These are phyloP conservation scores for Trematomus loennbergii DNA, from an alignment of 2,113 vertebrate species.

Conservation along the genomic window DNA sequence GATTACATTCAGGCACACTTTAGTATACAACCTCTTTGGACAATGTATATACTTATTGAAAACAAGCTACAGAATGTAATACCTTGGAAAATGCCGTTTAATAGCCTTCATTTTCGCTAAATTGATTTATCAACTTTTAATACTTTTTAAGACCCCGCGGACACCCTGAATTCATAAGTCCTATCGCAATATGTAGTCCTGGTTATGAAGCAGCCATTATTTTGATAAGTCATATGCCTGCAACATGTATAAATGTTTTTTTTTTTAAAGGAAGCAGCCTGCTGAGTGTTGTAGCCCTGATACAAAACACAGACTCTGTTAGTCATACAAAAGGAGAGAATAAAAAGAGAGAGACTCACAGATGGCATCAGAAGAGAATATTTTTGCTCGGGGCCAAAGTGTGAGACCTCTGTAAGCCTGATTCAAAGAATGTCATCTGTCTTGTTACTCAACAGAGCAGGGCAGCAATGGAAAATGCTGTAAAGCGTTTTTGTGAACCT, in stretches of 20 bases:
- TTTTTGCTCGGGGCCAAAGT: conserved; percentile 52
- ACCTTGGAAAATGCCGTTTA: too few species aligned
- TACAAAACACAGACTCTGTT: conserved; percentile 9
- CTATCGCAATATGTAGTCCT: neutral
- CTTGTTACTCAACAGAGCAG: conserved; percentile 57
- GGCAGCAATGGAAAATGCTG: conserved; percentile 28
- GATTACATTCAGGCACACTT: too few species aligned
- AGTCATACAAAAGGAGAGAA: conserved; percentile 18
- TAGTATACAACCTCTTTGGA: too few species aligned
- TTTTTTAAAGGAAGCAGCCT: too few species aligned
- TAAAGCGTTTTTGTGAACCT: conserved; percentile 14
- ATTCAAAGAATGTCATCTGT: conserved; percentile 62
- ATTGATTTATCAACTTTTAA: too few species aligned
- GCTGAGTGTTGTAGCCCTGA: conserved; percentile 3
- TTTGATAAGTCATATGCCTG: neutral
- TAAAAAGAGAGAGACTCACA: conserved; percentile 36
- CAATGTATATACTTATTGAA: neutral
- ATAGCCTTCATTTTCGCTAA: too few species aligned
- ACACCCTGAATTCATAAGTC: neutral
- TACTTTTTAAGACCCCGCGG: too few species aligned
- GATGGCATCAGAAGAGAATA: conserved; percentile 63
- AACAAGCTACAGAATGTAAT: too few species aligned
- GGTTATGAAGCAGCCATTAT: neutral
- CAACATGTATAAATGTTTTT: neutral
- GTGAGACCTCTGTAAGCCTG: conserved; percentile 57